Base-by-base conservation (phyloP, 2,797 vertebrate species). In the Steatocranus sp. region DNA sequence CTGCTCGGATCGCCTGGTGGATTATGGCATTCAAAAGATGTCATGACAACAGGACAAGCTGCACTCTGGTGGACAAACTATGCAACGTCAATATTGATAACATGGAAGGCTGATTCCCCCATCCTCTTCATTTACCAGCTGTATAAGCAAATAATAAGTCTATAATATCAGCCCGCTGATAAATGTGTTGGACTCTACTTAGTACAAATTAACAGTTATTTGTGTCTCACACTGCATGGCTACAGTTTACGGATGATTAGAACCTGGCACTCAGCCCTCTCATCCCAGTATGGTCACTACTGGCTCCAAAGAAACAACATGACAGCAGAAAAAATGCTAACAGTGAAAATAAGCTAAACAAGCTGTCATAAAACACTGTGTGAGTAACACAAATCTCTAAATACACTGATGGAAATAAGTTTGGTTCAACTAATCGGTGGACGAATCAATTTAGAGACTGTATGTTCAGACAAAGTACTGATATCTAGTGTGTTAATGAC, bases 281-380 rank as follows among this genome's bases (percentile, higher is more conserved):
- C 38, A 0, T 43, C 63, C 20, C 63, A 27, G 7, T 38, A 36
- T 34, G 54, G 25, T 41, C 36, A 27, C 38, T 11, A 27, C 8
- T 43, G 38, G 14, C 23, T 18, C 20, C 23, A 68, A 68, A 17
- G 38, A 43, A 43, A 9, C 20, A 41, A 41, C 36, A 68, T 11
- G 63, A 25, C 38, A 17, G 38, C 38, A 43, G 20, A 41, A 20
- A 43, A 68, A 41, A 7, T 0, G 20, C 63, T 41, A 68, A 43
- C 14, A 68, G 5, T 43, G 63, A 43, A 68, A 66, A 66, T n/a
- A 38, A 23, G 53, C 53, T 56, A 54, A 56, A 56, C 54, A 18
- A 58, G 63, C 20, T 8, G 20, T 43, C 36, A 6, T 41, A 25
- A 43, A 43, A 43, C 36, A 68, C 4, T 25, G n/a, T 17, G 17